Conservation (phyloP, 92 coral and sea anemone genomes). For the Parazoanthus atlanticus region DNA sequence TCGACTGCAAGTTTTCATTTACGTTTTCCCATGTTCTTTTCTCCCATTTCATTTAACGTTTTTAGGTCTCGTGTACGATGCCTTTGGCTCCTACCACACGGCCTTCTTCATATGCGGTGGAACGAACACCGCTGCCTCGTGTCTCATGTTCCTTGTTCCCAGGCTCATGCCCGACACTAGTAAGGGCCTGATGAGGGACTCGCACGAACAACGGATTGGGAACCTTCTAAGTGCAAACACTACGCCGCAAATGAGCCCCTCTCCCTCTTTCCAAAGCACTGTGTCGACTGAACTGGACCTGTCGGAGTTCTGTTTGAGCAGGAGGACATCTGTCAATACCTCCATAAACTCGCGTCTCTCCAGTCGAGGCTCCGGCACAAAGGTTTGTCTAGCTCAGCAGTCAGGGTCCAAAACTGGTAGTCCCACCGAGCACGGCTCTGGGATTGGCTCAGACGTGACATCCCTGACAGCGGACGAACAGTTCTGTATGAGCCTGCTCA, state of each 20-base stretch:
- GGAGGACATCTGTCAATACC: slow-evolving; percentile 58
- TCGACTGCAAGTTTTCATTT: no score
- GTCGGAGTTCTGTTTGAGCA: background rate
- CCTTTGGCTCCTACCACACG: slow-evolving; percentile 81
- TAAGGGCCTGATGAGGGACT: slow-evolving; percentile 68
- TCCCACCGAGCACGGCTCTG: background rate
- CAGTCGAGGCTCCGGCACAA: slow-evolving; percentile 61
- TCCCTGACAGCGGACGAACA: background rate
- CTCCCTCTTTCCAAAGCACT: background rate
- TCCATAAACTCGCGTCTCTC: slow-evolving; percentile 63
- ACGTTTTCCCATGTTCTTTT: no score
- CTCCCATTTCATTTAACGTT: background rate
- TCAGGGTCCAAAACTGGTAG: slow-evolving; percentile 16
- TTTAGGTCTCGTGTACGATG: slow-evolving; percentile 82
- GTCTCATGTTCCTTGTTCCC: slow-evolving; percentile 85
- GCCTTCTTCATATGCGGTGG: slow-evolving; percentile 95
- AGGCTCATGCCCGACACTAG: slow-evolving; percentile 67
- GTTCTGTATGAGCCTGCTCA: background rate
- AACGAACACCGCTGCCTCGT: slow-evolving; percentile 64
- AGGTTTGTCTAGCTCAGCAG: slow-evolving; percentile 58
- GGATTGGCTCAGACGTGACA: background rate
- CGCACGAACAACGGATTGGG: slow-evolving; percentile 61
- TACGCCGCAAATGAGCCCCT: background rate
- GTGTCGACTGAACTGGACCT: background rate
- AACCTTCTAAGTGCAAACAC: slow-evolving; percentile 39